Evolutionary conservation across 2,113 vertebrate genomes (phyloP), one percentile per base, ranked within the genome.

Genomic region (Perognathus longimembris): DNA sequence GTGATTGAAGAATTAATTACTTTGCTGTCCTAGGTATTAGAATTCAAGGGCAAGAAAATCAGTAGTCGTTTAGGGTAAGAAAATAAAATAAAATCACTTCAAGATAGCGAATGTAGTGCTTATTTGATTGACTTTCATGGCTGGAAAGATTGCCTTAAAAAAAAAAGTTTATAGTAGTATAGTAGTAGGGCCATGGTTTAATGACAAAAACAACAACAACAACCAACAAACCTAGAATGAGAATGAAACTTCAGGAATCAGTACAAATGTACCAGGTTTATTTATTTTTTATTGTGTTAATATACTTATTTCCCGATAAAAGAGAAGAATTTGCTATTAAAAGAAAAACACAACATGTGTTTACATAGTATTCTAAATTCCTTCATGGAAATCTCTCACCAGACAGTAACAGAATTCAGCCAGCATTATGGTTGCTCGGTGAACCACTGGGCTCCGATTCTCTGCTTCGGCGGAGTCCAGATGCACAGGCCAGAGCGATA

Each of bases 371-470:
- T 84, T 94, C 88, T 67, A 82, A 71, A 89, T 45, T 86, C 89
- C 74, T 85, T 67, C 82, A 75, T 90, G 70, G 78, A 64, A 95
- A 92, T 66, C 66, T 42, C 7, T 94, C 70, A 71, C 67, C 89
- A 92, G 96, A 90, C 76, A 95, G 90, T 93, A 77, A 88, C 89
- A 85, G 77, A 42, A 40, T 28, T 94, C 20, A 0, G 78, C 67
- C 74, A 95, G 86, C 80, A 79, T 94, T 90, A 77, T 92, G 81
- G 78, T 32, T 94, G 93, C 67, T 95, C 96, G 94, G 92, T 50
- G 91, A 95, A 91, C 24, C 79, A n/a, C 89, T 91, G 80, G 84
- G 80, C 92, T 96, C 96, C 93, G 84, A 77, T 96, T 97, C 95
- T 96, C 85, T 96, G 76, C 92, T 95, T 92, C 80, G 93, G 89